Conservation (phyloP, 2,113 vertebrate genomes). For the Varanus salvator region DNA sequence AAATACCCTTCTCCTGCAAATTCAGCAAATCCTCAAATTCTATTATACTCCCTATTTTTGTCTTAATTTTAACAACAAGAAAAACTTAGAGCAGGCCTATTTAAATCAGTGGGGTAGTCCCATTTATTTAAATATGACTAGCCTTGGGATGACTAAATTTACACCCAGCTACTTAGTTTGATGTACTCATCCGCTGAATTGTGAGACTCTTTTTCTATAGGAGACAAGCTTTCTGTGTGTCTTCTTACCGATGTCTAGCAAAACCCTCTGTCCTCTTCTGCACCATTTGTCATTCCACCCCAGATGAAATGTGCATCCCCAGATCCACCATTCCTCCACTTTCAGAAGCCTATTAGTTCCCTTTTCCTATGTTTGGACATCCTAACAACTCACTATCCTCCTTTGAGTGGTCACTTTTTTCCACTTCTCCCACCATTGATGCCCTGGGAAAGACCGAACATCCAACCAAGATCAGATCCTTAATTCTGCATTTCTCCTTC, state of each 20-base stretch:
- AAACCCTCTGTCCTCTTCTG: background rate
- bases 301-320: background rate
- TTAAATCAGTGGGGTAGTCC: no score
- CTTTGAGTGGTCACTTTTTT: background rate
- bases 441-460: background rate
- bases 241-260: background rate
- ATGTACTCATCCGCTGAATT: background rate
- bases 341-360: background rate
- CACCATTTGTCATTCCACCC: background rate
- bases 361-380: background rate
- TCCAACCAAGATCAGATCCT: no score
- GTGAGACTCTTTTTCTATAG: background rate
- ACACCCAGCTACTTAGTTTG: background rate
- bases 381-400: background rate
- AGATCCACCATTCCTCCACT: background rate
- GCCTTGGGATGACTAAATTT: no score
- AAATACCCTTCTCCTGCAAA: background rate
- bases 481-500: background rate
- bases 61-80: background rate
- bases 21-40: background rate
- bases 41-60: background rate
- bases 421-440: background rate
- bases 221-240: background rate
- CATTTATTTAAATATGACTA: no score
- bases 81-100: background rate